Percentiles rank a stretch among this genome's conserved stretches.
Evolutionary conservation across 1,140 invertebrate species (phyloP).

Genomic region (Drosophila nigromelanica): DNA sequence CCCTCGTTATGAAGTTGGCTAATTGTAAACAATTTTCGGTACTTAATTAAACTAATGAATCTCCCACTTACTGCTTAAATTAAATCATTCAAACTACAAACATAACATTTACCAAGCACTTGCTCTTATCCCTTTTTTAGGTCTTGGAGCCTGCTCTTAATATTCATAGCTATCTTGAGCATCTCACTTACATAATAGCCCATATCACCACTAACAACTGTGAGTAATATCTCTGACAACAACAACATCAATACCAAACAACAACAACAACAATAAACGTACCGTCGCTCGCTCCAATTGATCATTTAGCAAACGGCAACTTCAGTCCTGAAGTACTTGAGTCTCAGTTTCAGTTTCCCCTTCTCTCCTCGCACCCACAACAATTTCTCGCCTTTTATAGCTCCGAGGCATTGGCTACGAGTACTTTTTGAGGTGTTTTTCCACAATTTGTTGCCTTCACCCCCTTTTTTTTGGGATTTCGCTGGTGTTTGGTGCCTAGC

Average conservation of each 20-base stretch:
- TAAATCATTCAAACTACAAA: constrained; percentile 15
- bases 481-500: constrained; percentile 14
- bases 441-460: constrained; percentile 66
- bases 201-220: constrained; percentile 41
- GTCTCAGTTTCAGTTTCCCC: background rate
- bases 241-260: constrained; percentile 31
- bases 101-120: constrained; percentile 4
- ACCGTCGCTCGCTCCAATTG: constrained; percentile 75
- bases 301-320: constrained; percentile 64
- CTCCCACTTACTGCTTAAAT: background rate
- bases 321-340: constrained; percentile 7
- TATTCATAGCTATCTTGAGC: constrained; percentile 18
- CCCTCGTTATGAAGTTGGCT: constrained; percentile 16
- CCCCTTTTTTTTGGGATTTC: constrained; percentile 30
- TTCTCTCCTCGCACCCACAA: constrained; percentile 3
- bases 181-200: constrained; percentile 60
- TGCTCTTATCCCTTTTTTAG: background rate
- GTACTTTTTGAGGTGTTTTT: constrained; percentile 59
- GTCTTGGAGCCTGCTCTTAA: constrained; percentile 11
- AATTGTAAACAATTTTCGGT: constrained; percentile 32
- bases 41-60: constrained; percentile 37
- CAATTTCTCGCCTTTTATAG: constrained; percentile 42
- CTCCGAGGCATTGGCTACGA: constrained; percentile 56
- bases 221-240: constrained; percentile 60
- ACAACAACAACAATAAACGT: constrained; percentile 55